Evolutionary conservation across 1,140 invertebrate genomes (phyloP).

Genomic region (Caenorhabditis remanei): DNA sequence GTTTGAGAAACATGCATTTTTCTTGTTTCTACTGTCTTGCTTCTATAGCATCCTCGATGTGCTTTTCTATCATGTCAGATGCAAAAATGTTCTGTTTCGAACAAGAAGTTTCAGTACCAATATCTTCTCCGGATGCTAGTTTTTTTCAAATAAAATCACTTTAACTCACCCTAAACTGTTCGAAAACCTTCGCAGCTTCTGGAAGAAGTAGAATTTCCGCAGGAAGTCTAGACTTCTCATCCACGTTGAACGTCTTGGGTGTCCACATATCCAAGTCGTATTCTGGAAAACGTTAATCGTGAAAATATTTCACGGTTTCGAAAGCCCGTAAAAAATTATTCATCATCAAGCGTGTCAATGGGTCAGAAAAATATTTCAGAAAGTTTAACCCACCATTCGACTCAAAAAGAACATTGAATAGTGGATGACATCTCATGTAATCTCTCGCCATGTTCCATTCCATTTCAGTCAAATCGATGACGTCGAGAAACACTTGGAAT

Average conservation of each 20-base stretch:
- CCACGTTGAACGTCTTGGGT: not conserved
- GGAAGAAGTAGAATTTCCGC: slow-evolving; percentile 9
- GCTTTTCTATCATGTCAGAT: no score
- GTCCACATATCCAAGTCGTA: slow-evolving; percentile 14
- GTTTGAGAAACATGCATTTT: no score
- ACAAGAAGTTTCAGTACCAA: no score
- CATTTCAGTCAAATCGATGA: slow-evolving; percentile 23
- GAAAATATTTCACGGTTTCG: no score
- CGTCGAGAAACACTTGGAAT: slow-evolving; percentile 24
- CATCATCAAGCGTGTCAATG: no score
- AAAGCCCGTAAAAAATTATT: not conserved
- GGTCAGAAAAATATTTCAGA: no score
- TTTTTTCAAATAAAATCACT: no score
- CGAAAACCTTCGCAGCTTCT: slow-evolving; percentile 21
- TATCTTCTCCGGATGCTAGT: no score
- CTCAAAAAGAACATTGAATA: slow-evolving; percentile 10
- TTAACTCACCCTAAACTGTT: slow-evolving; percentile 23
- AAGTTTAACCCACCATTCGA: not conserved
- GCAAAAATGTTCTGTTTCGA: no score
- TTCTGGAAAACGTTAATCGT: not conserved
- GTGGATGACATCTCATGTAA: slow-evolving; percentile 44
- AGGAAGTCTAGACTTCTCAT: slow-evolving; percentile 16
- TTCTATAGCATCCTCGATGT: no score
- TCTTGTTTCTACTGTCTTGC: no score
- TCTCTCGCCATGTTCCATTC: slow-evolving; percentile 38